A percentile compares a stretch with the other conserved stretches of the same genome.
Conservation (phyloP, 2,888 invertebrate genomes). For the Melinaea marsaeus region DNA sequence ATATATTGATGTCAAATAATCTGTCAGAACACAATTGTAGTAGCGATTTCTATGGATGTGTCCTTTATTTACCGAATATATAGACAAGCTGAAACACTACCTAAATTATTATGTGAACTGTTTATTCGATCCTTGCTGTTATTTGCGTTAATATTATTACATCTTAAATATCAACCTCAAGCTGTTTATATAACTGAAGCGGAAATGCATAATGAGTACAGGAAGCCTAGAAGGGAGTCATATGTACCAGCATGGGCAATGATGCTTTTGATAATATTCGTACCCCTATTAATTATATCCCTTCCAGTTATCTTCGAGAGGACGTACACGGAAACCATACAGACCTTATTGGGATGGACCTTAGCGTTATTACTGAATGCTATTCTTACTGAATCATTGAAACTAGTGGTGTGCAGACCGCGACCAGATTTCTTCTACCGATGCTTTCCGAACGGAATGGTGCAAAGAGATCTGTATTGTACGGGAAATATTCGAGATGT, state of each 20-base stretch:
- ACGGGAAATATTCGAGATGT: slow-evolving; percentile 79
- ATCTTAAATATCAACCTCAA: slow-evolving; percentile 79
- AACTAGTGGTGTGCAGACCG: slow-evolving; percentile 81
- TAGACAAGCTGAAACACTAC: not conserved
- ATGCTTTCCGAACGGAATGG: slow-evolving; percentile 86
- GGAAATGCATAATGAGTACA: slow-evolving; percentile 84
- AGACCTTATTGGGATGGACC: slow-evolving; percentile 74
- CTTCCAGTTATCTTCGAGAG: slow-evolving; percentile 50
- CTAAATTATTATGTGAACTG: slow-evolving; percentile 37
- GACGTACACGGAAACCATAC: slow-evolving; percentile 40
- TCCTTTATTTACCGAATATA: no score
- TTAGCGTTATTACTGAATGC: slow-evolving; percentile 81
- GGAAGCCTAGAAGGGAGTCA: slow-evolving; percentile 82
- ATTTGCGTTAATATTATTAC: slow-evolving; percentile 59
- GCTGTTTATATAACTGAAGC: slow-evolving; percentile 84
- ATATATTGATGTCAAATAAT: no score
- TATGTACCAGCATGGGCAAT: slow-evolving; percentile 81
- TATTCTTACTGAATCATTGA: slow-evolving; percentile 78
- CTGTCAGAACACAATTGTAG: no score
- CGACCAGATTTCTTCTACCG: slow-evolving; percentile 90
- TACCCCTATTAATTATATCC: slow-evolving; percentile 76
- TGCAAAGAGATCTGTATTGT: slow-evolving; percentile 72
- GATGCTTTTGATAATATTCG: slow-evolving; percentile 78
- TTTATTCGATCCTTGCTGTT: slow-evolving; percentile 44
- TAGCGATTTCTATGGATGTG: no score